Percentiles rank a stretch among this genome's conserved stretches.
Evolutionary conservation across 2,888 invertebrate genomes (phyloP).

Genomic region (Caradrina clavipalpis): DNA sequence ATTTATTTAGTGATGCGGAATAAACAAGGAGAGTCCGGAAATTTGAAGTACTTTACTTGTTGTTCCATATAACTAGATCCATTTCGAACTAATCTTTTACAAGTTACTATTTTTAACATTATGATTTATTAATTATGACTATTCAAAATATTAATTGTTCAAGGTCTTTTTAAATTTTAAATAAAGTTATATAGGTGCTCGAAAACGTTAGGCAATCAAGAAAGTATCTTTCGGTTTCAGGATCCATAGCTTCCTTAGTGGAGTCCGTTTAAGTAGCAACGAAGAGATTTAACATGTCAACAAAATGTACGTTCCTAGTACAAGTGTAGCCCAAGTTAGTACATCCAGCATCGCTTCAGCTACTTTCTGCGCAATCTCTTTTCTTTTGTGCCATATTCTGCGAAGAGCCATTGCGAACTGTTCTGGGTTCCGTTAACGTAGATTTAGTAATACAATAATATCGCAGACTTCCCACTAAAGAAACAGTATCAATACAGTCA

Average conservation of each 20-base stretch:
- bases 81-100: conserved; percentile 35
- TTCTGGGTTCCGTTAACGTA: neutral
- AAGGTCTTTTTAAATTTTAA: neutral
- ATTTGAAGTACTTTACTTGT: conserved; percentile 33
- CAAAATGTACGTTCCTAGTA: conserved; percentile 76
- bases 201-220: conserved; percentile 10
- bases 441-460: neutral
- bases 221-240: conserved; percentile 12
- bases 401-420: conserved; percentile 68
- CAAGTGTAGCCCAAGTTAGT: conserved; percentile 72
- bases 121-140: neutral
- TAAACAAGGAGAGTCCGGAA: conserved; percentile 30
- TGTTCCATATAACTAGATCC: conserved; percentile 27
- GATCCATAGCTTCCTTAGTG: neutral
- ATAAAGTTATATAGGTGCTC: neutral
- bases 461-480: conserved; percentile 56
- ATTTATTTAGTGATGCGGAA: conserved; percentile 39
- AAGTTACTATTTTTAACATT: conserved; percentile 47
- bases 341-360: conserved; percentile 67
- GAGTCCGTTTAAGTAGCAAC: neutral
- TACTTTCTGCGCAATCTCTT: conserved; percentile 65
- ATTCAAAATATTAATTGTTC: neutral
- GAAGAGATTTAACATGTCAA: conserved; percentile 57
- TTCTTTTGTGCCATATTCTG: conserved; percentile 72
- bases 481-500: conserved; percentile 76